Evolutionary conservation across 2,113 vertebrate species (phyloP).

Genomic region (Bos indicus): DNA sequence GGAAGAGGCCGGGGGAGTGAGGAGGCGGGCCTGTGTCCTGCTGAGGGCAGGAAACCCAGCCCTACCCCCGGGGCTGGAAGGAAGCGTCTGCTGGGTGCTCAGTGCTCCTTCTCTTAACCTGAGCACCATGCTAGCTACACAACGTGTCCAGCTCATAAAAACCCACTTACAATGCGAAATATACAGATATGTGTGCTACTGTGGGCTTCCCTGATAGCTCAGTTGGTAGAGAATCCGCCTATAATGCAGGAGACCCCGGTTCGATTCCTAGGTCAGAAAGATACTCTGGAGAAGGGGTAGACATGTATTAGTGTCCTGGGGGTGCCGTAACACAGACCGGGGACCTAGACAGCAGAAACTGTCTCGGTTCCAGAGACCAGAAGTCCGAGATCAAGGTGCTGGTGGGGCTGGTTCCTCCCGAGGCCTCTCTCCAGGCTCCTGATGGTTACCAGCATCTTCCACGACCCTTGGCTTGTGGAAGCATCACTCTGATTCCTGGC

Average conservation of each 20-base stretch:
- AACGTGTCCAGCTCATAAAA: background rate
- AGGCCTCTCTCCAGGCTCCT: background rate
- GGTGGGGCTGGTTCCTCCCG: accelerated
- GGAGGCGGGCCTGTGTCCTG: background rate
- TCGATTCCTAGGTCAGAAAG: background rate
- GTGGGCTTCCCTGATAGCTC: background rate
- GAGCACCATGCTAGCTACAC: background rate
- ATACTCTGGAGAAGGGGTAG: background rate
- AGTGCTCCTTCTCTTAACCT: background rate
- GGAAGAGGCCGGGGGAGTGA: background rate
- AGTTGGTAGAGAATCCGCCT: background rate
- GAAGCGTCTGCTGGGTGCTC: background rate
- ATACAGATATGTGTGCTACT: accelerated
- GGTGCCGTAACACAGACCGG: accelerated
- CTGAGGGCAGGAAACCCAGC: background rate
- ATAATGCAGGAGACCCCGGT: background rate
- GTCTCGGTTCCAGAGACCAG: accelerated
- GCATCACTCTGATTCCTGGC: background rate
- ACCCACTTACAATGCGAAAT: accelerated
- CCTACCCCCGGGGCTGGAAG: background rate
- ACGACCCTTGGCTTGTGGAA: accelerated
- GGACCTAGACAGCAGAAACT: background rate
- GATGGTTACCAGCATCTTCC: background rate
- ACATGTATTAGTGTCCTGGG: accelerated
- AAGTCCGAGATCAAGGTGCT: background rate